Evolutionary conservation across 37 sponge, comb jelly and placozoan genomes (phyloP), one percentile per base, ranked within the genome.

Genomic region (Chondrilla cf. caribensis): DNA sequence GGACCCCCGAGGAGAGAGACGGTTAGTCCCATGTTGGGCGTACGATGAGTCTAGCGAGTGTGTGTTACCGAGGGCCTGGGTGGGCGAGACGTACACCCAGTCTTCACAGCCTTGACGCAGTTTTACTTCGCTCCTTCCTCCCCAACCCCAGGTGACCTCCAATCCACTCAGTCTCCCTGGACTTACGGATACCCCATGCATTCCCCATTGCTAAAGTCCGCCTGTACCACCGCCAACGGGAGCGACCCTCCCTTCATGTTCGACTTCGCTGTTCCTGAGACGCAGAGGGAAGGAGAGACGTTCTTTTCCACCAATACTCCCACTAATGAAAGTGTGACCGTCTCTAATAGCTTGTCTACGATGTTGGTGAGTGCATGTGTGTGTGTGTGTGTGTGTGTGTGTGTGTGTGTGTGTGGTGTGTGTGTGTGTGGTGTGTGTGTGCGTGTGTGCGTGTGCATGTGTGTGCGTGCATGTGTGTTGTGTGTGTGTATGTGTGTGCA

Each of bases 151-250:
- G 62, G 43, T 37, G 81, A 80, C 62, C 28, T 80, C 41, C 81
- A 33, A 22, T 80, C 62, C 0, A 80, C 81, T 2, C 81, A 80
- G 41, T 62, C 65, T 22, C 81, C 81, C 1, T 80, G 81, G 81
- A 80, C 81, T 17, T 80, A 80, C 38, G 81, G 81, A 0, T 80
- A 80, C 40, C 81, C 81, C 8, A 80, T 80, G 81, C 36, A 80
- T 33, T 80, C 81, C 18, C 81, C 81, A 1, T 58, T 80, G 25
- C 41, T 80, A 8, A 80, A 80, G 39, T 36, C 81, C 14, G 81
- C 64, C 4, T 43, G 76, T 37, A 73, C 19, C 42, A 58, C 60
- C 7, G 64, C 64, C 17, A 47, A 80, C 40, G 81, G 64, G 14
- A 58, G 25, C 14, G 62, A 60, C 60, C 25, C 43, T 1, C 62